phyloP scores from a whole-genome alignment of 2,113 vertebrate genomes.

The Cyrtonyx montezumae region DNA sequence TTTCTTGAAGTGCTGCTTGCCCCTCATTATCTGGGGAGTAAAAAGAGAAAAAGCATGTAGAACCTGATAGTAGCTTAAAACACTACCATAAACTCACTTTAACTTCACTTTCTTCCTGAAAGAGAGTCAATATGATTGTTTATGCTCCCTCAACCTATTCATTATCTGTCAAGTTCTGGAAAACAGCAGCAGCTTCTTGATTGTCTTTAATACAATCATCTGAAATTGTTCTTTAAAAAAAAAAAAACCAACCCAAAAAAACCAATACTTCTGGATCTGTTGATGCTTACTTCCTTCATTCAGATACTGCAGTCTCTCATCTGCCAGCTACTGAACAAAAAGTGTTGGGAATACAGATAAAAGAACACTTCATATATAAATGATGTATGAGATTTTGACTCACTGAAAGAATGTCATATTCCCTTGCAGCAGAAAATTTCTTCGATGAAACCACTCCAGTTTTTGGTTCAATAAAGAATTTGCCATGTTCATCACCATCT shows the following conservation, averaged over 20 bases:
- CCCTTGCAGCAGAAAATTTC: constrained; percentile 90
- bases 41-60: constrained; percentile 32
- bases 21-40: constrained; percentile 35
- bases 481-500: constrained; percentile 92
- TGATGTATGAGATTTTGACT: constrained; percentile 51
- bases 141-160: background rate
- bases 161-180: background rate
- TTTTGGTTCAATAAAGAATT: constrained; percentile 97
- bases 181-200: background rate
- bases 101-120: constrained; percentile 10
- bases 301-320: background rate
- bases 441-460: constrained; percentile 95
- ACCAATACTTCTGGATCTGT: background rate
- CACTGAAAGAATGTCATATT: constrained; percentile 98
- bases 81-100: constrained; percentile 26
- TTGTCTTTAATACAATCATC: background rate
- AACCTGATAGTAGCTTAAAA: background rate
- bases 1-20: constrained; percentile 48
- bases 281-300: background rate
- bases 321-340: background rate
- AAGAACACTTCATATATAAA: background rate
- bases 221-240: background rate
- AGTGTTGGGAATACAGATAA: background rate
- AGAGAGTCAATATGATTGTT: background rate
- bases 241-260: background rate